Percentiles rank a stretch among this genome's conserved stretches.
phyloP scores from a whole-genome alignment of 2,113 vertebrate genomes.

The Ranitomeya variabilis region DNA sequence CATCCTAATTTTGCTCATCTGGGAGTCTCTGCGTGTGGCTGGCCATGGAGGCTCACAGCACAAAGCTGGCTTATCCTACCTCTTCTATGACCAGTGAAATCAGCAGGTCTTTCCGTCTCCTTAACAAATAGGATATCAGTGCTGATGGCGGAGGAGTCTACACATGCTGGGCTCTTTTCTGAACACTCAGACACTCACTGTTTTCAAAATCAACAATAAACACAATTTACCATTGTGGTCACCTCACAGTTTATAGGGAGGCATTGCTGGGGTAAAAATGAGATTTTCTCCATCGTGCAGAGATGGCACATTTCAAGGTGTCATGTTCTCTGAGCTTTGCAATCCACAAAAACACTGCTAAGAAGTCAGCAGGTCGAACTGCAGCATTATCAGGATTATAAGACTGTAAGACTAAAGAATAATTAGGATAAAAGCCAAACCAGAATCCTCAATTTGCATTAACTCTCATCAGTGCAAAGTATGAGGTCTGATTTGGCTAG shows the following conservation, averaged over 20 bases:
- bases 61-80: conserved; percentile 27
- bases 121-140: conserved; percentile 37
- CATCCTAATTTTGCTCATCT: conserved; percentile 51
- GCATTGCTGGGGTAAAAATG: conserved; percentile 10
- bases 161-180: conserved; percentile 16
- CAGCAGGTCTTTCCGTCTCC: conserved; percentile 21
- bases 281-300: conserved; percentile 9
- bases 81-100: background rate
- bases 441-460: no score
- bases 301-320: conserved; percentile 26
- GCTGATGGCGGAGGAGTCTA: conserved; percentile 25
- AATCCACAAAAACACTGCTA: background rate
- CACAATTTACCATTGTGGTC: conserved; percentile 1
- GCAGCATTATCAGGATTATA: background rate
- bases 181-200: conserved; percentile 14
- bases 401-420: background rate
- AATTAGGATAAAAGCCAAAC: no score
- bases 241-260: background rate
- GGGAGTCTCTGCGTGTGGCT: conserved; percentile 52
- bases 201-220: conserved; percentile 29
- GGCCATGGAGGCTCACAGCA: background rate
- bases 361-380: background rate
- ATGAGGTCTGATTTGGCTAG: no score
- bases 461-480: no score
- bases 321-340: background rate